These are phyloP conservation scores for Melanogrammus aeglefinus DNA, from an alignment of 2,797 vertebrate genomes.

Conservation along the genomic window DNA sequence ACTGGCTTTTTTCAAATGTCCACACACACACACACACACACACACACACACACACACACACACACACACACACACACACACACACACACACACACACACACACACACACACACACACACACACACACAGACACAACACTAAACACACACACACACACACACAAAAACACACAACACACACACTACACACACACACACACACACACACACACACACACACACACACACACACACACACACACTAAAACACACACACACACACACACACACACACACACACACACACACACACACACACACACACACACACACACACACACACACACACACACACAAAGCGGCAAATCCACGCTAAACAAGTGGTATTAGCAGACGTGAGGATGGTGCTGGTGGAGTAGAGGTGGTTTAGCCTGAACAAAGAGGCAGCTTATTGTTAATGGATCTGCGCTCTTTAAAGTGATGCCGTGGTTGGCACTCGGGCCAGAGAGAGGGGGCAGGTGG, in stretches of 20 bases:
- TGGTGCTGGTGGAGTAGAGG: constrained; percentile 42
- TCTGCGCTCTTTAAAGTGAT: constrained; percentile 40
- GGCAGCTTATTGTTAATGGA: constrained; percentile 51
- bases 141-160: no score
- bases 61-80: no score
- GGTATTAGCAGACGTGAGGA: constrained; percentile 23
- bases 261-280: constrained; percentile 7
- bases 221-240: no score
- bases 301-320: constrained; percentile 8
- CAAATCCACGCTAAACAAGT: constrained; percentile 33
- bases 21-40: constrained; percentile 1
- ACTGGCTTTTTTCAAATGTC: constrained; percentile 12
- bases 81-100: no score
- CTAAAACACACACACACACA: no score
- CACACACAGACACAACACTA: no score
- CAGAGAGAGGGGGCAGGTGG: constrained; percentile 49
- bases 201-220: no score
- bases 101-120: no score
- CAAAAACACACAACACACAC: no score
- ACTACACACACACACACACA: no score
- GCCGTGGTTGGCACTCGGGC: constrained; percentile 28
- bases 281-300: no score
- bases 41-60: no score
- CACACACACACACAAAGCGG: background rate
- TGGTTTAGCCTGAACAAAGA: constrained; percentile 54